Percentiles rank a stretch among this genome's conserved stretches.
phyloP scores from a whole-genome alignment of 2,888 invertebrate species.

The Troglohyphantes excavatus region DNA sequence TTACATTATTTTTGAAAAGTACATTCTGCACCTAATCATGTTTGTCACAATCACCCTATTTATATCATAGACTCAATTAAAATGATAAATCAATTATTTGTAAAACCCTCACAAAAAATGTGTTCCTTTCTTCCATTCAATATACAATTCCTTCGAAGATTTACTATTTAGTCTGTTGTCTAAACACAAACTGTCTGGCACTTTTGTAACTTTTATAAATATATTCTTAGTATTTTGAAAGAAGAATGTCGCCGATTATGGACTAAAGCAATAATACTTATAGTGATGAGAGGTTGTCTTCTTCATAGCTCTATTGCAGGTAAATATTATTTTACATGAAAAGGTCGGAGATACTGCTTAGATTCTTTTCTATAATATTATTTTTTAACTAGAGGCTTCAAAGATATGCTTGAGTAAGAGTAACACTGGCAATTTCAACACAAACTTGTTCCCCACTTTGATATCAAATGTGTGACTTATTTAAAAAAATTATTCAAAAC shows the following conservation, averaged over 20 bases:
- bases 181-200: conserved; percentile 4
- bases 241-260: conserved; percentile 22
- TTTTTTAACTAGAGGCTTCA: too few relatives aligned
- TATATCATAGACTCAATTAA: neutral
- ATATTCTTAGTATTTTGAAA: conserved; percentile 39
- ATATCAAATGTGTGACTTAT: too few relatives aligned
- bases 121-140: neutral
- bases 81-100: too few relatives aligned
- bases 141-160: conserved; percentile 17
- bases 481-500: too few relatives aligned
- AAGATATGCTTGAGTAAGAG: too few relatives aligned
- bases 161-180: neutral
- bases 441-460: too few relatives aligned
- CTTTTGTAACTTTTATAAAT: conserved; percentile 53
- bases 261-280: conserved; percentile 48
- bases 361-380: too few relatives aligned
- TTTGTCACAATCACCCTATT: neutral
- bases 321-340: too few relatives aligned
- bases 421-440: too few relatives aligned
- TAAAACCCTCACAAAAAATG: too few relatives aligned
- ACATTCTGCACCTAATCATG: neutral
- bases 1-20: neutral
- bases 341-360: too few relatives aligned
- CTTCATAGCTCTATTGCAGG: too few relatives aligned
- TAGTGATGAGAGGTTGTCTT: conserved; percentile 8